phyloP scores from a whole-genome alignment of 2,888 invertebrate species.

The Elysia crispata region DNA sequence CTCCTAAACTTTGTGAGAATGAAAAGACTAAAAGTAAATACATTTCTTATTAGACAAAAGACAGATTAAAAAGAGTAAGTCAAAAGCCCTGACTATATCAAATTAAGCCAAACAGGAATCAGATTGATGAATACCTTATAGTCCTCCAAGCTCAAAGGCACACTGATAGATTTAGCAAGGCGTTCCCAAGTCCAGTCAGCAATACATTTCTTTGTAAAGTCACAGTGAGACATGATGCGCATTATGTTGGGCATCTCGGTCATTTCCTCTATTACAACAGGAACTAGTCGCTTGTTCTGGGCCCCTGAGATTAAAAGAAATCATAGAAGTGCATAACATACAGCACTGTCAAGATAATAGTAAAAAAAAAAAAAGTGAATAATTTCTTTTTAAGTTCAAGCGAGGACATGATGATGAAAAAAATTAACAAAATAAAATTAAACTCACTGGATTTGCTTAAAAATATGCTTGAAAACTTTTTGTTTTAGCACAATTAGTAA shows the following conservation, averaged over 20 bases:
- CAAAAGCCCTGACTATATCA: too few relatives aligned
- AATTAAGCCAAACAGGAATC: not conserved
- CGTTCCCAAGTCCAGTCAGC: conserved; percentile 83
- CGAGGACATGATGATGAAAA: too few relatives aligned
- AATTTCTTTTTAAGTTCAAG: not conserved
- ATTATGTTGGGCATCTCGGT: conserved; percentile 66
- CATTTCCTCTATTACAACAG: conserved; percentile 61
- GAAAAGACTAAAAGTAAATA: too few relatives aligned
- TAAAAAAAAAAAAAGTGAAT: too few relatives aligned
- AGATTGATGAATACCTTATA: conserved; percentile 1
- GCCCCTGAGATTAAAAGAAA: not conserved
- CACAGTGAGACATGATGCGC: conserved; percentile 64
- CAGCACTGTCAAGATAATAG: too few relatives aligned
- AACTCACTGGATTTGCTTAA: too few relatives aligned
- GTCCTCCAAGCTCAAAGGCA: conserved; percentile 80
- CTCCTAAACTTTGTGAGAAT: too few relatives aligned
- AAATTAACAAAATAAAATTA: too few relatives aligned
- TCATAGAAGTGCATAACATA: not conserved
- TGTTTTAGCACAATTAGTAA: too few relatives aligned
- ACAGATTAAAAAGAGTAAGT: too few relatives aligned
- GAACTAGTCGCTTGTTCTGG: conserved; percentile 54
- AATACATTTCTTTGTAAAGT: conserved; percentile 67
- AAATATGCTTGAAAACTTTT: too few relatives aligned
- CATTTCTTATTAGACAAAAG: too few relatives aligned
- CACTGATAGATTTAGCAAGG: conserved; percentile 91